phyloP scores from a whole-genome alignment of 92 coral and sea anemone genomes.

The Heliopora coerulea region DNA sequence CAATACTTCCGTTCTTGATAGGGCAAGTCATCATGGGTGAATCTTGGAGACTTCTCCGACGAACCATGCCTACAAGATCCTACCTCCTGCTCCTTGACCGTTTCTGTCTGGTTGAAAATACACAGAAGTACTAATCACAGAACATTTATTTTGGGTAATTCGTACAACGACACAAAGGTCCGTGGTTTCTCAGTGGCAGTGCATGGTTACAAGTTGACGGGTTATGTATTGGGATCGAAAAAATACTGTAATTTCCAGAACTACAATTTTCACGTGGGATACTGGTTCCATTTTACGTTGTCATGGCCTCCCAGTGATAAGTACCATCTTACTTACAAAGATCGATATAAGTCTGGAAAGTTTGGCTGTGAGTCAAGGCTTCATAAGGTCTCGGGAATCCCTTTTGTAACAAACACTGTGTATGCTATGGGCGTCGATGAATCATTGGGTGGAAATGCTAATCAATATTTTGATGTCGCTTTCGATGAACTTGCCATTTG shows the following conservation, averaged over 20 bases:
- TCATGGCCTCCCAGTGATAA: background rate
- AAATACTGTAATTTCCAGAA: background rate
- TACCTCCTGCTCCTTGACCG: background rate
- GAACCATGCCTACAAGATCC: constrained; percentile 9
- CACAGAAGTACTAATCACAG: background rate
- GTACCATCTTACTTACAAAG: background rate
- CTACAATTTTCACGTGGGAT: background rate
- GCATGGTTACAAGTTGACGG: background rate
- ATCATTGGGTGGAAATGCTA: constrained; percentile 2
- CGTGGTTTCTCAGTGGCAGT: background rate
- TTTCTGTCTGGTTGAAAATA: constrained; percentile 11
- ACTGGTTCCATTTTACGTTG: constrained; percentile 16
- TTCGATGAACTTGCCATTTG: constrained; percentile 7
- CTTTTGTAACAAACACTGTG: background rate
- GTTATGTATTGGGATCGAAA: background rate
- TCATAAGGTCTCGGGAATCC: too few relatives aligned
- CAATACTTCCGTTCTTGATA: background rate
- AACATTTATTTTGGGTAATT: constrained; percentile 5
- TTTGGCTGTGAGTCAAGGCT: background rate
- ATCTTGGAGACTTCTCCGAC: constrained; percentile 18
- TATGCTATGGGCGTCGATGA: constrained; percentile 16
- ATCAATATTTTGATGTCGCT: constrained; percentile 5
- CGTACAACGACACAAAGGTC: background rate
- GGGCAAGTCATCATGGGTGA: constrained; percentile 28
- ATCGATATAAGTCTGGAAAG: background rate